phyloP scores from a whole-genome alignment of 2,113 vertebrate species.

The Rhinichthys klamathensis region DNA sequence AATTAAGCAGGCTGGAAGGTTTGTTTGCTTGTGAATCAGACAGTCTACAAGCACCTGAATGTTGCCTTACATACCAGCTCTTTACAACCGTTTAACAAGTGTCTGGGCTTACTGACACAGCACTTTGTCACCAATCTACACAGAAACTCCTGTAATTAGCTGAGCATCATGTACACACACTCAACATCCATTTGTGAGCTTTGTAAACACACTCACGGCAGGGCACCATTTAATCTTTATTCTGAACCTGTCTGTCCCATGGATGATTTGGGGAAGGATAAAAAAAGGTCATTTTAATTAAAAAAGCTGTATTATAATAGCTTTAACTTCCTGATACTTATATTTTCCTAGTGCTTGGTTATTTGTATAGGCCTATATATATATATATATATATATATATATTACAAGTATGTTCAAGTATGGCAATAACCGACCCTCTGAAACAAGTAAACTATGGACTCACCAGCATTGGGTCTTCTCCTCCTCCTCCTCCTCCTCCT shows the following conservation, averaged over 20 bases:
- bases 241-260: background rate
- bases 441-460: no score
- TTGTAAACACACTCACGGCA: slow-evolving; percentile 17
- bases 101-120: slow-evolving; percentile 34
- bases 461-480: no score
- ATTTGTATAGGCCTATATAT: no score
- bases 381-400: no score
- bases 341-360: no score
- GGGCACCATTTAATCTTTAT: background rate
- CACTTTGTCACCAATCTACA: slow-evolving; percentile 24
- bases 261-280: background rate
- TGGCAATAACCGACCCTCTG: no score
- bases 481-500: no score
- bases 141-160: slow-evolving; percentile 47
- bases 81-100: slow-evolving; percentile 46
- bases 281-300: background rate
- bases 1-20: background rate
- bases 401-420: no score
- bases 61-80: slow-evolving; percentile 18
- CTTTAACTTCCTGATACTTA: no score
- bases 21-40: background rate
- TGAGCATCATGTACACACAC: slow-evolving; percentile 1
- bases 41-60: slow-evolving; percentile 15
- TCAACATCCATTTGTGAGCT: slow-evolving; percentile 24
- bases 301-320: background rate